phyloP scores from a whole-genome alignment of 2,888 invertebrate species.

The Byasa hedistus region DNA sequence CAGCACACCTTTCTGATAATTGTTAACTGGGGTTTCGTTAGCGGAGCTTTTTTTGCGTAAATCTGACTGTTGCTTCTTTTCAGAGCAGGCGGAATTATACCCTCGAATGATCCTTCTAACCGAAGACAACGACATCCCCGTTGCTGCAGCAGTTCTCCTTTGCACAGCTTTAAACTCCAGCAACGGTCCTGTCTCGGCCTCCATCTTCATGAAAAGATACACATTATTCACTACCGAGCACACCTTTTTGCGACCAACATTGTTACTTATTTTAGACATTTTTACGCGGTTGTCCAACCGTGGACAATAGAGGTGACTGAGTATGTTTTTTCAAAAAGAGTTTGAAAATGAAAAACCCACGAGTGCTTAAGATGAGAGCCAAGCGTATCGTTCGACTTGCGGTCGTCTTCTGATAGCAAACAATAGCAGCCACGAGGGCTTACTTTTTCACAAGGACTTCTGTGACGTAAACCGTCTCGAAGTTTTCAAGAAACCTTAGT shows the following conservation, averaged over 20 bases:
- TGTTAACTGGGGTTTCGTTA: neutral
- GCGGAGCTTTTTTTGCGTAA: neutral
- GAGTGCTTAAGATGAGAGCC: too few relatives aligned
- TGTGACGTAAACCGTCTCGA: neutral
- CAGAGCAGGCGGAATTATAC: neutral
- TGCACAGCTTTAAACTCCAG: neutral
- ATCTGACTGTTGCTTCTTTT: neutral
- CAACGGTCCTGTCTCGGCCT: neutral
- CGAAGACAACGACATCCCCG: neutral
- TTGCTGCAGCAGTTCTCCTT: neutral
- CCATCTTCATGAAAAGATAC: neutral
- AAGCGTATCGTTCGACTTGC: neutral
- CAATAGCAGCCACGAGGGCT: neutral
- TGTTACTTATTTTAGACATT: too few relatives aligned
- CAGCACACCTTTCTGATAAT: neutral
- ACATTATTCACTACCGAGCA: neutral
- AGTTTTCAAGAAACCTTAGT: neutral
- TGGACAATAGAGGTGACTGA: too few relatives aligned
- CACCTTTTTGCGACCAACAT: neutral
- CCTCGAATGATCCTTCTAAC: neutral
- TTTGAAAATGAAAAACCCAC: too few relatives aligned
- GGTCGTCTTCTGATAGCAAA: neutral
- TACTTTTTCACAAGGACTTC: neutral
- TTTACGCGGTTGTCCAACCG: too few relatives aligned
- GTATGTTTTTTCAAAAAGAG: too few relatives aligned